Evolutionary conservation across 2,113 vertebrate genomes (phyloP), one percentile per base, ranked within the genome.

Genomic region (Heterotilapia buettikoferi): DNA sequence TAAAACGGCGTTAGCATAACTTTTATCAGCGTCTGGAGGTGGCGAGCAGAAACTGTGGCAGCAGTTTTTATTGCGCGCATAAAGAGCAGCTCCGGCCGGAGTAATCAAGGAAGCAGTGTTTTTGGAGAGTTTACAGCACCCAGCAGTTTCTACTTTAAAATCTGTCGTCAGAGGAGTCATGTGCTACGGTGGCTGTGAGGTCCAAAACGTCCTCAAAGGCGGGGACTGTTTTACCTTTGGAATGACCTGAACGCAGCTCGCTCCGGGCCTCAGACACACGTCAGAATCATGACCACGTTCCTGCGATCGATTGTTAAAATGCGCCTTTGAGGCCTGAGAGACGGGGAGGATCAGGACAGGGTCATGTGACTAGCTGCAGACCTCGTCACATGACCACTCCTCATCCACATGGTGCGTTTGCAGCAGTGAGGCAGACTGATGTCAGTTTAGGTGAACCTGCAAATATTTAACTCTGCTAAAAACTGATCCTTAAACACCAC

Each of bases 211-310:
- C 6, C 71, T 47, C 13, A 1, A 50, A 78, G 26, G 16, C 26
- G 9, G 45, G 40, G 26, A n/a, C 16, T 8, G 45, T 0, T 0
- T 50, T 12, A 18, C 16, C 16, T 50, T 50, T 1, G 1, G 0
- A 78, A 31, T 78, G 71, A 50, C 10, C 26, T 50, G 24, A 50
- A n/a, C 10, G 4, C 6, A 8, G 21, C 71, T 78, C 24, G 2
- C 16, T 0, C 16, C 1, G 1, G 71, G 18, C 9, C 26, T 13
- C 43, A 50, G 45, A 8, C 16, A 1, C 71, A 12, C 9, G 10
- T 18, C 40, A 0, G 9, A 50, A 29, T 78, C 71, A 5, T 31
- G 43, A 50, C 4, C 43, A 7, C 4, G 0, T 76, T 31, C 45
- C 26, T 50, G 9, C 43, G 2, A 47, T 29, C 2, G 16, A 76